Percentiles rank a stretch among this genome's conserved stretches.
Conservation (phyloP, 2,888 invertebrate genomes). For the Branchinecta sandiegonensis region DNA sequence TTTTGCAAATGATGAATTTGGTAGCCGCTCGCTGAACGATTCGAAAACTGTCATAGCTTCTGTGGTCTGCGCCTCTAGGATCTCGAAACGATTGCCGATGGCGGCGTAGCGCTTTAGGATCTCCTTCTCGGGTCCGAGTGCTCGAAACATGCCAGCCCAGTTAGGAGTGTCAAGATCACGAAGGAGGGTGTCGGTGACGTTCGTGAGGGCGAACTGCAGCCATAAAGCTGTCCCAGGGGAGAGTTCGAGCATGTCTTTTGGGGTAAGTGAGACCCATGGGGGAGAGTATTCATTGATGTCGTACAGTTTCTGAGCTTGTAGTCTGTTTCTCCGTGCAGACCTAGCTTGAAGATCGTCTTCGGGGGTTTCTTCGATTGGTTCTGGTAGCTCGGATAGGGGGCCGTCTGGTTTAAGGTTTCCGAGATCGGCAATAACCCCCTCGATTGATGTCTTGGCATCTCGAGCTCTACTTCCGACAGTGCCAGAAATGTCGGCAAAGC, state of each 20-base stretch:
- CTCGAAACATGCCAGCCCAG: constrained; percentile 22
- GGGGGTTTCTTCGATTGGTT: not conserved
- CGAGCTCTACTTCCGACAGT: not conserved
- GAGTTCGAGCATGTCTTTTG: not conserved
- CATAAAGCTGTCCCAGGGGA: constrained; percentile 11
- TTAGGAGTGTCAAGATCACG: constrained; percentile 21
- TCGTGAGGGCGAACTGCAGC: constrained; percentile 20
- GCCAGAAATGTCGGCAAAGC: not conserved
- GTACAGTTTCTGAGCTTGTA: not conserved
- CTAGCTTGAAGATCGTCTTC: not conserved
- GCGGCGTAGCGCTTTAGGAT: constrained; percentile 21
- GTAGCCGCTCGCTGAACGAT: not conserved
- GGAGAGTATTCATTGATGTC: not conserved
- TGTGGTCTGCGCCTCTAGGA: constrained; percentile 14
- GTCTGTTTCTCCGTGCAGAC: not conserved
- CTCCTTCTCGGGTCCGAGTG: constrained; percentile 22
- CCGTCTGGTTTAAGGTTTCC: not conserved
- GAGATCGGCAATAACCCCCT: not conserved
- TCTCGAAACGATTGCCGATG: constrained; percentile 18
- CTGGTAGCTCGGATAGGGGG: not conserved
- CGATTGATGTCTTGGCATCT: not conserved
- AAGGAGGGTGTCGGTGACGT: constrained; percentile 18
- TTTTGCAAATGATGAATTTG: constrained; percentile 12
- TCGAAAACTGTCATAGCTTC: constrained; percentile 13
- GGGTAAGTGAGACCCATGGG: not conserved